Base-by-base conservation (phyloP, 2,113 vertebrate species). In the Mus spicilegus region DNA sequence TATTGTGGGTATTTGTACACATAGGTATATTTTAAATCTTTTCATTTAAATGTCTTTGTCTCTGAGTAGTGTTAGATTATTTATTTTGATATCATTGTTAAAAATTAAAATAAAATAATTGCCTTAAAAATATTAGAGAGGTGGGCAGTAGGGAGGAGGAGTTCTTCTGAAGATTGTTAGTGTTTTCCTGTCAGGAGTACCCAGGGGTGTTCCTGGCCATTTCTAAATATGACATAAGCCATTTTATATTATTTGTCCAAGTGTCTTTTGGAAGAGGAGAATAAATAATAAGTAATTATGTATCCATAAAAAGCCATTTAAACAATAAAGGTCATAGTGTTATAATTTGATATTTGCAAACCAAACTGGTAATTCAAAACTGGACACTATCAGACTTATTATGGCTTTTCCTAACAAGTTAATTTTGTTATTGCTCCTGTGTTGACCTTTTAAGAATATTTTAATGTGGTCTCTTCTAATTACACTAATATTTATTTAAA, bases 201-300 rank as follows among this genome's bases (percentile, higher is more conserved):
- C 10, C 77, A 90, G 82, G 76, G 95, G 84, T 97, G 91, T 97
- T n/a, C 93, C 87, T 97, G 93, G 96, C 92, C 96, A 82, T 97
- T 19, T 87, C 90, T 98, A 96, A 98, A 98, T 97, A 98, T 98
- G 97, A 95, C 22, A 24, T 96, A 56, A 72, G 89, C 84, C 49
- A 8, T 98, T 98, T 98, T 97, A 95, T 91, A 98, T 97, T 97
- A 98, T 97, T 98, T 97, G 97, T 97, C 61, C 77, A 77, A 92
- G 72, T 96, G 95, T 95, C 97, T 98, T 98, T 97, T 98, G 93
- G 97, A 97, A 97, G 76, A 96, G 75, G 54, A 97, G 91, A 98
- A 98, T 97, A 98, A 58, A 58, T 58, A 98, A 98, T 96, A 26
- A 93, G 42, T 17, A 98, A 97, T 94, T 77, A 94, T 51, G 14